These are phyloP conservation scores for Sicus ferrugineus DNA, from an alignment of 2,888 invertebrate species.

Conservation along the genomic window DNA sequence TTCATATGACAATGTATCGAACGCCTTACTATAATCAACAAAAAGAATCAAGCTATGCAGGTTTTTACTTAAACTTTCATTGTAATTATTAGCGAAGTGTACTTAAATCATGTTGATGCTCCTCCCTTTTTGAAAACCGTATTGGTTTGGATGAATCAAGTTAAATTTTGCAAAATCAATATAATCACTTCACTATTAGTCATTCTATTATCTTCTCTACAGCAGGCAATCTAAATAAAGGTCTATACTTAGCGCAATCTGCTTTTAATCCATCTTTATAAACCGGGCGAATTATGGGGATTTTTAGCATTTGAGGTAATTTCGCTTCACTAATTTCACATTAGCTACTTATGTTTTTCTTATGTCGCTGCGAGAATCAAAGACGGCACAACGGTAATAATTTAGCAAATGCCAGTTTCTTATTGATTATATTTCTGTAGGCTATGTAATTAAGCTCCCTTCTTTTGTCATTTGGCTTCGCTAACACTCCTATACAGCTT, in stretches of 20 bases:
- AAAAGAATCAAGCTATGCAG: slow-evolving; percentile 6
- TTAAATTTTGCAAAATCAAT: slow-evolving; percentile 19
- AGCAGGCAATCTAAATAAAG: slow-evolving; percentile 5
- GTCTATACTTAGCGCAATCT: slow-evolving; percentile 23
- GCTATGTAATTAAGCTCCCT: background rate
- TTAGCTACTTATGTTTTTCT: slow-evolving; percentile 15
- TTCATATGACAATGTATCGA: slow-evolving; percentile 26
- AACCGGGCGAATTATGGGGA: slow-evolving; percentile 12
- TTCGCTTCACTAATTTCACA: background rate
- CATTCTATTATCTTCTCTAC: slow-evolving; percentile 32
- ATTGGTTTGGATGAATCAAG: slow-evolving; percentile 10
- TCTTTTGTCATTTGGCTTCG: background rate
- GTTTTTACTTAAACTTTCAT: slow-evolving; percentile 19
- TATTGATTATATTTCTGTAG: slow-evolving; percentile 17
- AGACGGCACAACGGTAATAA: background rate
- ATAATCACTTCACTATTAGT: slow-evolving; percentile 24
- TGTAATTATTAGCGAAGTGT: slow-evolving; percentile 3
- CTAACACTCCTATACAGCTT: background rate
- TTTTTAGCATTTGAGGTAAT: slow-evolving; percentile 10
- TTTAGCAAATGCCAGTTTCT: background rate
- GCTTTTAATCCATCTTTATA: slow-evolving; percentile 29
- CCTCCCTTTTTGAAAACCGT: slow-evolving; percentile 21
- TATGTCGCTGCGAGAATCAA: background rate
- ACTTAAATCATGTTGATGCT: slow-evolving; percentile 20
- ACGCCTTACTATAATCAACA: slow-evolving; percentile 32